A percentile compares a stretch with the other conserved stretches of the same genome.
phyloP scores from a whole-genome alignment of 2,888 invertebrate species.

The Clitarchus hookeri region DNA sequence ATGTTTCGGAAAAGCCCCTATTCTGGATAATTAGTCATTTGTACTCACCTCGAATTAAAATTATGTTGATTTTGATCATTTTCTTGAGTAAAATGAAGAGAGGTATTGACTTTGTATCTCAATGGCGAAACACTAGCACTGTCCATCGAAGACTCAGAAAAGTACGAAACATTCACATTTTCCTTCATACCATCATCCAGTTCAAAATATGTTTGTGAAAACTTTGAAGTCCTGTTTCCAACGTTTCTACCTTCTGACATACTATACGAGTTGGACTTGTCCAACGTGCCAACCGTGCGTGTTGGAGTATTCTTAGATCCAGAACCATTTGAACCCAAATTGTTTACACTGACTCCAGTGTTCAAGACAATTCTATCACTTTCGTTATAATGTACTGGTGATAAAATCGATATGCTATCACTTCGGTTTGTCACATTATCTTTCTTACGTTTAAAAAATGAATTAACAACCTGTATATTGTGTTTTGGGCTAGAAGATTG shows the following conservation, averaged over 20 bases:
- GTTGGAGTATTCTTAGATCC: background rate
- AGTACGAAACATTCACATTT: background rate
- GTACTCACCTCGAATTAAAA: background rate
- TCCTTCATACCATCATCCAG: background rate
- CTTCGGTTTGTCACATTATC: background rate
- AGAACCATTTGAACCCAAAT: background rate
- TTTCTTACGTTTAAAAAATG: background rate
- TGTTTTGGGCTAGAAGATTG: background rate
- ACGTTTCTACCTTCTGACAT: background rate
- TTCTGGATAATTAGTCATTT: too few species aligned
- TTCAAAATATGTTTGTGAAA: conserved; percentile 1
- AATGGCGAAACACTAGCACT: background rate
- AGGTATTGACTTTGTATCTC: background rate
- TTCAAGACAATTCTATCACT: background rate
- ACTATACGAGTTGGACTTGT: background rate
- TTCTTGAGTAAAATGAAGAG: background rate
- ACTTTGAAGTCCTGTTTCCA: background rate
- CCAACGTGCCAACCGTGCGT: background rate
- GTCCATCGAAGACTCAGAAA: background rate
- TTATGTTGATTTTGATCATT: background rate
- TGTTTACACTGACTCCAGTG: background rate
- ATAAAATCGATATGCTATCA: background rate
- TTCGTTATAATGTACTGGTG: background rate
- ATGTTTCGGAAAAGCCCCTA: too few species aligned
- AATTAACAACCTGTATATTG: background rate